Conservation (phyloP, 2,113 vertebrate species). For the Chiloscyllium plagiosum region DNA sequence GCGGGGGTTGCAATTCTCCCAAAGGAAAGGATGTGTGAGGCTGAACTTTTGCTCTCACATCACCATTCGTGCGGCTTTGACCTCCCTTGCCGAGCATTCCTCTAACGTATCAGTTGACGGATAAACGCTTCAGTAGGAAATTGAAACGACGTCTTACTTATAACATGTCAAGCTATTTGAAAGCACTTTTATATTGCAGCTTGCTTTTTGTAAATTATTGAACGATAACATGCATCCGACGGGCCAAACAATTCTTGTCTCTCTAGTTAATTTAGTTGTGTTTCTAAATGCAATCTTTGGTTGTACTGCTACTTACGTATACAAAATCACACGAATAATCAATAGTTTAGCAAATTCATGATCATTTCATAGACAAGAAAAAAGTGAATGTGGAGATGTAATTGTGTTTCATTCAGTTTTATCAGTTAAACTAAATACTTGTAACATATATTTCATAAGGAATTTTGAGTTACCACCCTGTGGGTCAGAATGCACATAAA, state of each 20-base stretch:
- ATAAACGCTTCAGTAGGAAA: slow-evolving; percentile 4
- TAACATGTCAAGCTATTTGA: slow-evolving; percentile 6
- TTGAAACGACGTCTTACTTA: background rate
- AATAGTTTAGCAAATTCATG: background rate
- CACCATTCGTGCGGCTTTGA: slow-evolving; percentile 15
- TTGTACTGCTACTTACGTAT: background rate
- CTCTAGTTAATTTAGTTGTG: background rate
- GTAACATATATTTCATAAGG: background rate
- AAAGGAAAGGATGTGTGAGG: background rate
- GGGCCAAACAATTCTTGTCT: background rate
- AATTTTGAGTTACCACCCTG: background rate
- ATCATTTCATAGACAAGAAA: background rate
- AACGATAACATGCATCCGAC: background rate
- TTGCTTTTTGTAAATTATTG: slow-evolving; percentile 23
- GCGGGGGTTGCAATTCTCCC: background rate
- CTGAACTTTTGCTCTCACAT: slow-evolving; percentile 16
- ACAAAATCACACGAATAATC: background rate
- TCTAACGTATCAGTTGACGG: slow-evolving; percentile 32
- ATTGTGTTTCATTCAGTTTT: background rate
- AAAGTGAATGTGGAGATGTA: background rate
- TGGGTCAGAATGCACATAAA: background rate
- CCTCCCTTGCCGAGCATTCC: slow-evolving; percentile 31
- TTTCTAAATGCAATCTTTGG: background rate
- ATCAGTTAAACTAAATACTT: background rate
- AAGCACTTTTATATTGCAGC: background rate